These are phyloP conservation scores for Drosophila grimshawi DNA, from an alignment of 1,140 invertebrate genomes.

Conservation along the genomic window DNA sequence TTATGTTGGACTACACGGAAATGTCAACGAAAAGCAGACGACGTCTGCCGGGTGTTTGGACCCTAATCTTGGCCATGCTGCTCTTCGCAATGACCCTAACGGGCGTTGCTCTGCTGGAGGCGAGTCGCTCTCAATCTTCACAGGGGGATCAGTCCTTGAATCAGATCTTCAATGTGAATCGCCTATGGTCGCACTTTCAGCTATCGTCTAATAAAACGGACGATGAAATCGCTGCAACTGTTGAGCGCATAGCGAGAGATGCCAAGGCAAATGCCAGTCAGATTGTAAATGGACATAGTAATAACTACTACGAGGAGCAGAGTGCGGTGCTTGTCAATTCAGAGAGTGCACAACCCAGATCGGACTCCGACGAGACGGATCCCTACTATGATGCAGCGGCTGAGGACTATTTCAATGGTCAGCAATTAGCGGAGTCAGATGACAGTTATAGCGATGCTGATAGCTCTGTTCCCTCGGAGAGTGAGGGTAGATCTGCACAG, in stretches of 20 bases:
- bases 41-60: conserved; percentile 50
- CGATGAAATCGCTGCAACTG: conserved; percentile 42
- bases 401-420: conserved; percentile 45
- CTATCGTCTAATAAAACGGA: conserved; percentile 34
- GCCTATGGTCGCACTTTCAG: conserved; percentile 56
- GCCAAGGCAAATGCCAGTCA: conserved; percentile 38
- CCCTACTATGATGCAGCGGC: conserved; percentile 44
- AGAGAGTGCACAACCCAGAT: conserved; percentile 43
- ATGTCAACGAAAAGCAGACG: conserved; percentile 53
- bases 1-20: conserved; percentile 55
- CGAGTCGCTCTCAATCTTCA: conserved; percentile 26
- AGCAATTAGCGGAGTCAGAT: conserved; percentile 34
- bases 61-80: conserved; percentile 47
- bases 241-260: conserved; percentile 62
- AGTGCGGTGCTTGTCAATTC: conserved; percentile 65
- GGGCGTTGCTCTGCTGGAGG: conserved; percentile 55
- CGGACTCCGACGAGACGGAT: conserved; percentile 50
- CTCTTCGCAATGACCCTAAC: conserved; percentile 56
- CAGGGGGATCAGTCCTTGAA: background rate
- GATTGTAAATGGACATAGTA: conserved; percentile 9
- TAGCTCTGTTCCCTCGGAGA: background rate
- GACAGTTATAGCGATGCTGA: background rate
- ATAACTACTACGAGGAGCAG: conserved; percentile 67
- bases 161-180: conserved; percentile 53
- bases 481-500: conserved; percentile 51